A percentile compares a stretch with the other conserved stretches of the same genome.
Evolutionary conservation across 1,140 invertebrate genomes (phyloP).

Genomic region (Drosophila nannoptera): DNA sequence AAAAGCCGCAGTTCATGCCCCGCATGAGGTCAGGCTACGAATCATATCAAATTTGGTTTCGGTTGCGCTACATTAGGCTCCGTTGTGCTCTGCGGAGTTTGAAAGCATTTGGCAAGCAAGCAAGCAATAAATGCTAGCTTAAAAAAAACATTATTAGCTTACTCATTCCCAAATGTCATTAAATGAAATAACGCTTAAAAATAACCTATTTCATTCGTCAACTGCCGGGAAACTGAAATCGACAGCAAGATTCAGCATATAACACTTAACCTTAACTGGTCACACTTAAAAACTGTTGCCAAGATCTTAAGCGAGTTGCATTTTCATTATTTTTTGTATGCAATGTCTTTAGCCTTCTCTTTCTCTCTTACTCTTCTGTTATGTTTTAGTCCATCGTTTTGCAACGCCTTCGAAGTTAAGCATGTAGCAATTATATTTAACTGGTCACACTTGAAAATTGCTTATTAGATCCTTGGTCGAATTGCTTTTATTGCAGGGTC

Average conservation of each 20-base stretch:
- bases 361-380: not conserved
- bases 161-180: too few relatives aligned
- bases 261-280: not conserved
- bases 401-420: not conserved
- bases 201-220: too few relatives aligned
- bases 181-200: not conserved
- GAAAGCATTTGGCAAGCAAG: not conserved
- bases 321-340: not conserved
- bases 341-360: not conserved
- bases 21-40: constrained; percentile 1
- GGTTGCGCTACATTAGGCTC: constrained; percentile 5
- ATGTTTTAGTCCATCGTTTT: too few relatives aligned
- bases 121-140: too few relatives aligned
- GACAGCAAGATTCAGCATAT: not conserved
- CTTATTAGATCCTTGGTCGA: not conserved
- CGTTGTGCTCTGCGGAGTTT: not conserved
- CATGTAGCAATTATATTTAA: constrained; percentile 6
- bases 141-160: too few relatives aligned
- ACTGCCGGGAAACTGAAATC: too few relatives aligned
- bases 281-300: not conserved
- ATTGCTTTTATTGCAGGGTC: constrained; percentile 31
- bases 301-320: not conserved
- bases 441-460: constrained; percentile 12
- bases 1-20: constrained; percentile 9
- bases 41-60: constrained; percentile 10